Evolutionary conservation across 2,113 vertebrate genomes (phyloP).

Genomic region (Chelonoidis abingdonii): DNA sequence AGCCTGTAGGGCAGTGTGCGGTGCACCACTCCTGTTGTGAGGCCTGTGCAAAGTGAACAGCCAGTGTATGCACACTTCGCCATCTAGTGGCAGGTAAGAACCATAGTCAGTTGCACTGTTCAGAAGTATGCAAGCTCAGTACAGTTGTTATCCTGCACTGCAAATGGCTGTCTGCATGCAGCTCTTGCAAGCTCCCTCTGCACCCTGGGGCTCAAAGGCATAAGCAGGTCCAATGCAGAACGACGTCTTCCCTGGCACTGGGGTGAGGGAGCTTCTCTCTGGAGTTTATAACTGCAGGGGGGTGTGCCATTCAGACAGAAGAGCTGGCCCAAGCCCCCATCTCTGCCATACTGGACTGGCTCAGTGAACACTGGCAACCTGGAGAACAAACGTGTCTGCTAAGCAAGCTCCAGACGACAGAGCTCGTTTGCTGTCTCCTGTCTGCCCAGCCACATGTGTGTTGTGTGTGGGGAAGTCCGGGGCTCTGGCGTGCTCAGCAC

Average conservation of each 20-base stretch:
- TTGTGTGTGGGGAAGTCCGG: neutral
- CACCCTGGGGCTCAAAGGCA: neutral
- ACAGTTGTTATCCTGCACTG: neutral
- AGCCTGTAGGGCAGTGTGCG: neutral
- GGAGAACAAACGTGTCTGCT: neutral
- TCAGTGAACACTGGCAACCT: neutral
- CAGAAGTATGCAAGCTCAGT: neutral
- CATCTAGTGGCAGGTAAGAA: neutral
- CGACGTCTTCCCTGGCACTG: neutral
- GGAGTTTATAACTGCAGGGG: neutral
- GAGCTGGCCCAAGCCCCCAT: neutral
- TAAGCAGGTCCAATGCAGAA: neutral
- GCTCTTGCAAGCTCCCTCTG: neutral
- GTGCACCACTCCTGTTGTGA: neutral
- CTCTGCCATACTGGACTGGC: neutral
- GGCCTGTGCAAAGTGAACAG: neutral
- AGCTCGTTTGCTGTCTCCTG: neutral
- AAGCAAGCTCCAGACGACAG: neutral
- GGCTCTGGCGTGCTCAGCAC: neutral
- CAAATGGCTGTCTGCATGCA: neutral
- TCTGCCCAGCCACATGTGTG: accelerated
- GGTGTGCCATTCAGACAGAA: neutral
- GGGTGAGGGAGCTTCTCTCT: neutral
- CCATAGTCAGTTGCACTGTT: neutral
- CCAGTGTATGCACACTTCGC: neutral